Conservation (phyloP, 2,113 vertebrate species). For the Psittacula cyanocephala region DNA sequence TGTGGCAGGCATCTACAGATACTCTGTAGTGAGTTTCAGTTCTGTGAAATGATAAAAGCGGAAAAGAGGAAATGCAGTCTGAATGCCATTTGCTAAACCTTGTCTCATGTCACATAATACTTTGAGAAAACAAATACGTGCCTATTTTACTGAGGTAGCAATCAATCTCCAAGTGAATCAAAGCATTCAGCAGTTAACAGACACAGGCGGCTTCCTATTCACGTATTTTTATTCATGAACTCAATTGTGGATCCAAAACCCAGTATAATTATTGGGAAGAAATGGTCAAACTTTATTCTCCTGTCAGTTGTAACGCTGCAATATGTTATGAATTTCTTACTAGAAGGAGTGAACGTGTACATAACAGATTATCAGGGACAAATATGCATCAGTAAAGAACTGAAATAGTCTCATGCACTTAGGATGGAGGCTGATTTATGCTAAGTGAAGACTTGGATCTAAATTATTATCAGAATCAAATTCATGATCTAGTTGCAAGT, state of each 20-base stretch:
- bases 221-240: constrained; percentile 9
- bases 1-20: background rate
- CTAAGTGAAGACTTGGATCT: background rate
- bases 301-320: background rate
- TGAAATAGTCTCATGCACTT: background rate
- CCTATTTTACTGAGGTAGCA: background rate
- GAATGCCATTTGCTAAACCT: background rate
- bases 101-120: background rate
- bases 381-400: background rate
- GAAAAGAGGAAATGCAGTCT: background rate
- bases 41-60: background rate
- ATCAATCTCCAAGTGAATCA: background rate
- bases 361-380: background rate
- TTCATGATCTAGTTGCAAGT: background rate
- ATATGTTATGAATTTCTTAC: background rate
- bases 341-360: background rate
- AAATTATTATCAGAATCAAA: background rate
- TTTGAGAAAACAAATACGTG: background rate
- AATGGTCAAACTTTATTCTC: background rate
- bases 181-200: background rate
- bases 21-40: background rate
- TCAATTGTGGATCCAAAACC: background rate
- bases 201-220: background rate
- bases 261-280: background rate
- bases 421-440: background rate